Base-by-base conservation (phyloP, 1,140 invertebrate species). In the Holcopasites calliopsidis region DNA sequence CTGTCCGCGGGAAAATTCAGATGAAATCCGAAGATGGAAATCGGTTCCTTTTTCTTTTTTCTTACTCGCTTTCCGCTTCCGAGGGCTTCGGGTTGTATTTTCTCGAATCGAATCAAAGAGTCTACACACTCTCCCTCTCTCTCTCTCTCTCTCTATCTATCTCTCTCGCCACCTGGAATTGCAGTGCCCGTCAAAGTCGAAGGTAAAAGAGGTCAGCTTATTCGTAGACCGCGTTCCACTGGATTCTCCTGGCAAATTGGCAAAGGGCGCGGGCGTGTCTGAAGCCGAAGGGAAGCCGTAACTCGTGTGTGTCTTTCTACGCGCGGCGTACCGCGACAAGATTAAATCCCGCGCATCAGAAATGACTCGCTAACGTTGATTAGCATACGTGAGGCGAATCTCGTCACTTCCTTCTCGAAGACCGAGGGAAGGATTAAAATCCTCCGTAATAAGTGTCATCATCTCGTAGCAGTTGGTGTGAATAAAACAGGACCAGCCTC, bases 241-340 rank as follows among this genome's bases (percentile, higher is more conserved):
- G 23, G 31, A 74, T 55, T 68, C 44, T 74, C n/a, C 71, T 35
- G 11, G 62, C 50, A 57, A 68, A 68, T 74, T 66, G 71, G 13
- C 40, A 55, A 54, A 74, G 38, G 62, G 21, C 18, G n/a, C n/a
- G n/a, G n/a, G 2, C 21, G 35, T 42, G 33, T 11, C 49, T n/a
- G 31, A 74, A 66, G 35, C 13, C 11, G 40, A 54, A 40, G 33
- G 7, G 47, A 54, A 64, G 23, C 23, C 11, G 26, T 28, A 2
- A 10, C 38, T 50, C 33, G 50, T 26, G 33, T 26, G n/a, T 42
- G n/a, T n/a, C n/a, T 21, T 70, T 40, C 31, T 1, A n/a, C 55
- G 55, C 28, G n/a, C n/a, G 16, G 26, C 18, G 1, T 16, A 33
- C 5, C n/a, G 28, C 2, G 11, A n/a, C 71, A n/a, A 8, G 35